Conservation (phyloP, 1,140 invertebrate species). For the Hestina assimilis region DNA sequence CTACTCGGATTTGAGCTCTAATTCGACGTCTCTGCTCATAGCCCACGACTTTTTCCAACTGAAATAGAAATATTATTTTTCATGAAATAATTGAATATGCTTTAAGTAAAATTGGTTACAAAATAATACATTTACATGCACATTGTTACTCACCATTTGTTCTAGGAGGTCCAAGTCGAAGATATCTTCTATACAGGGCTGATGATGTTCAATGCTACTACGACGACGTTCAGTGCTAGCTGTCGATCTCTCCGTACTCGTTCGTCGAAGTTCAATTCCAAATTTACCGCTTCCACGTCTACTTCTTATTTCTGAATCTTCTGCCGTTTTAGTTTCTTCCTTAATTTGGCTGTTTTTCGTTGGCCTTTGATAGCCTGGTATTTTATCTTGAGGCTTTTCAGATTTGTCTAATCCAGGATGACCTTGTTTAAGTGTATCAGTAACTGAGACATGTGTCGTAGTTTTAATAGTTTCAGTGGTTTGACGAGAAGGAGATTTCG, state of each 20-base stretch:
- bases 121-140: too few species aligned
- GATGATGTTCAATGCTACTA: conserved; percentile 69
- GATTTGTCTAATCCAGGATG: conserved; percentile 31
- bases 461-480: conserved; percentile 40
- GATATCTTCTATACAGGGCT: conserved; percentile 83
- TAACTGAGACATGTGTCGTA: neutral
- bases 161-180: conserved; percentile 84
- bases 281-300: conserved; percentile 80
- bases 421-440: conserved; percentile 28
- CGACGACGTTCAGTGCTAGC: conserved; percentile 63
- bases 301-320: conserved; percentile 62
- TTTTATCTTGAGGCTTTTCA: conserved; percentile 47
- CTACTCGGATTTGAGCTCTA: conserved; percentile 84
- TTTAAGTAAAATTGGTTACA: too few species aligned
- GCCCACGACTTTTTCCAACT: conserved; percentile 85
- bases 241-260: conserved; percentile 70
- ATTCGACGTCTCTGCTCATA: conserved; percentile 87
- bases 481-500: conserved; percentile 45
- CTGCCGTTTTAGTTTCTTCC: conserved; percentile 49
- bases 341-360: conserved; percentile 64
- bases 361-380: conserved; percentile 57
- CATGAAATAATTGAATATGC: too few species aligned
- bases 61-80: conserved; percentile 46
- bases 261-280: conserved; percentile 80
- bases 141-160: conserved; percentile 78